These are phyloP conservation scores for Rhagoletis zephyria DNA, from an alignment of 1,140 invertebrate species.

Conservation along the genomic window DNA sequence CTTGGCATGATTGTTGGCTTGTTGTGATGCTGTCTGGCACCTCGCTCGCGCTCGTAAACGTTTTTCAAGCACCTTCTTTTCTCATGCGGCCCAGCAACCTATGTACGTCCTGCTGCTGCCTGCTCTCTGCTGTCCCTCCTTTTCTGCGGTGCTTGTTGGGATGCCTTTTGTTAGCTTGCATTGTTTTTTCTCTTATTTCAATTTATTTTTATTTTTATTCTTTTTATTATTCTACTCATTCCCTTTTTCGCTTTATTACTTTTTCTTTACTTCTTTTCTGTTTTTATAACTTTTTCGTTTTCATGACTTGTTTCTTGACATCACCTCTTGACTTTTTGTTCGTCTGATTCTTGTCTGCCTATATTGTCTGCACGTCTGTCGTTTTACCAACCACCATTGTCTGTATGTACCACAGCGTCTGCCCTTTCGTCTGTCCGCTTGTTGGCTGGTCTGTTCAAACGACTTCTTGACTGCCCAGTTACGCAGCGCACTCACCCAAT, in stretches of 20 bases:
- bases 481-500: conserved; percentile 16
- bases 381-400: background rate
- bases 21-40: conserved; percentile 51
- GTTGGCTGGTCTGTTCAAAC: conserved; percentile 28
- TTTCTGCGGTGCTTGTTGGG: background rate
- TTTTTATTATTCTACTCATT: background rate
- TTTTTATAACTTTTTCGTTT: background rate
- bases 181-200: background rate
- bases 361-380: background rate
- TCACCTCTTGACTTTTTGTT: background rate
- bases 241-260: background rate
- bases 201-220: conserved; percentile 6
- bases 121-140: background rate
- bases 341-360: background rate
- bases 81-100: no score
- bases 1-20: conserved; percentile 42
- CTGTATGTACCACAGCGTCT: background rate
- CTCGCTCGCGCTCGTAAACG: conserved; percentile 44
- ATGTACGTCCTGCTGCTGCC: background rate
- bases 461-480: conserved; percentile 23
- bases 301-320: conserved; percentile 5
- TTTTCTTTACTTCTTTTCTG: background rate
- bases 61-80: conserved; percentile 40
- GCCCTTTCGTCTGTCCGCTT: conserved; percentile 18
- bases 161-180: background rate